A percentile compares a stretch with the other conserved stretches of the same genome.
Conservation (phyloP, 1,140 invertebrate genomes). For the Daktulosphaira vitifoliae region DNA sequence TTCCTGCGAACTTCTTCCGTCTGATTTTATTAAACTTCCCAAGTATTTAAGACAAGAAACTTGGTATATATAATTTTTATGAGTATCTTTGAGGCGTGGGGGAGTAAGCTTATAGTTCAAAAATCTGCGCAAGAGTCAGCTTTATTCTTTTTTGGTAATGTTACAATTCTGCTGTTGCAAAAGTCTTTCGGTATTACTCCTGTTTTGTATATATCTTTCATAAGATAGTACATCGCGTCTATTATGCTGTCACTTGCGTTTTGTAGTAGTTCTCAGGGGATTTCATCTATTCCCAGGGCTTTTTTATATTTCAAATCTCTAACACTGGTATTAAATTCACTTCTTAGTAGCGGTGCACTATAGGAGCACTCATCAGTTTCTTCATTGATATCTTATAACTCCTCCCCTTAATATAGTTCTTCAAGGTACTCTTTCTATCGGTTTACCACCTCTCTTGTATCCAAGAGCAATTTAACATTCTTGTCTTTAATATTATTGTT, state of each 20-base stretch:
- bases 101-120: conserved; percentile 15
- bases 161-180: not conserved
- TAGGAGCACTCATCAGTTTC: conserved; percentile 7
- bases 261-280: conserved; percentile 4
- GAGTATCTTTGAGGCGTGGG: conserved; percentile 10
- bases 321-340: conserved; percentile 11
- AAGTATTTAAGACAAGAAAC: conserved; percentile 5
- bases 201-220: conserved; percentile 16
- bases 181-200: conserved; percentile 10
- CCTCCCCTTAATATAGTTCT: not conserved
- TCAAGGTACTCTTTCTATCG: conserved; percentile 12
- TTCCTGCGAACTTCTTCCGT: conserved; percentile 7
- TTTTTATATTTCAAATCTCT: conserved; percentile 21
- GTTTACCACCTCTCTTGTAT: conserved; percentile 4
- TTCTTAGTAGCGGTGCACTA: conserved; percentile 9
- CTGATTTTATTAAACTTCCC: not conserved
- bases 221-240: not conserved
- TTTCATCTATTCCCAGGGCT: conserved; percentile 6
- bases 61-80: conserved; percentile 16
- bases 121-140: conserved; percentile 9
- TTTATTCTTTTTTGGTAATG: conserved; percentile 19
- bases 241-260: conserved; percentile 7
- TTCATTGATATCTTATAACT: conserved; percentile 8
- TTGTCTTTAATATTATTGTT: conserved; percentile 13
- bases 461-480: conserved; percentile 14